A percentile compares a stretch with the other conserved stretches of the same genome.
These are phyloP conservation scores for Enteromius afrohamiltoni DNA, from an alignment of 2,797 vertebrate species.

Conservation along the genomic window DNA sequence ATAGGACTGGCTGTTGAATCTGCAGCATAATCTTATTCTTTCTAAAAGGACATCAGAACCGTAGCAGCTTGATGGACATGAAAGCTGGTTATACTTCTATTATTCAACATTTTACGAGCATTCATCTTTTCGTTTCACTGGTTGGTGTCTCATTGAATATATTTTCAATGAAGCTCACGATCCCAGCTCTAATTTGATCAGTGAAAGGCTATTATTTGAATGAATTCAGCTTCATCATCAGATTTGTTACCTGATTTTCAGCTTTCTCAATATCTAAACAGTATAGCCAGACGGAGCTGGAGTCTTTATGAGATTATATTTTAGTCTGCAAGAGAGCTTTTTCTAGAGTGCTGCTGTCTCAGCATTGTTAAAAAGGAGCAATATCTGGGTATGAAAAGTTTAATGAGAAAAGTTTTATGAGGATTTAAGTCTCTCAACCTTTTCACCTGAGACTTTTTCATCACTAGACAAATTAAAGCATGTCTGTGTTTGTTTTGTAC, in stretches of 20 bases:
- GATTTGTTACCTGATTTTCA: slow-evolving; percentile 33
- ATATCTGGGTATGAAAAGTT: slow-evolving; percentile 11
- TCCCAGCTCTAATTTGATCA: slow-evolving; percentile 22
- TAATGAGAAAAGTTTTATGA: slow-evolving; percentile 22
- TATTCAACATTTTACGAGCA: slow-evolving; percentile 63
- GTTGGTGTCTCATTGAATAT: slow-evolving; percentile 39
- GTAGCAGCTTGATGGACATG: slow-evolving; percentile 11
- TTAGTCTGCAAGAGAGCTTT: not conserved
- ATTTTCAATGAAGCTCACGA: slow-evolving; percentile 29
- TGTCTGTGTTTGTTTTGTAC: slow-evolving; percentile 15
- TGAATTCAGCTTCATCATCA: slow-evolving; percentile 30
- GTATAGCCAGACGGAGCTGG: slow-evolving; percentile 3
- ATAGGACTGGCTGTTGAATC: not conserved
- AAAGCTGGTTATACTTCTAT: slow-evolving; percentile 53
- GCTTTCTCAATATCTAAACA: slow-evolving; percentile 34
- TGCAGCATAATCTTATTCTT: not conserved
- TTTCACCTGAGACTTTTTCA: slow-evolving; percentile 10
- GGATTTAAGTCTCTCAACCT: not conserved
- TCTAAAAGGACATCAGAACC: slow-evolving; percentile 39
- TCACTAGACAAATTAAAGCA: slow-evolving; percentile 12
- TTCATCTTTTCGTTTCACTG: slow-evolving; percentile 48
- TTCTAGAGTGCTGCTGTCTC: slow-evolving; percentile 28
- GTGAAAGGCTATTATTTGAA: slow-evolving; percentile 40
- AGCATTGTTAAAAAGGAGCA: slow-evolving; percentile 27
- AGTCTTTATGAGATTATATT: slow-evolving; percentile 23